Conservation (phyloP, 2,797 vertebrate genomes). For the Enoplosus armatus region DNA sequence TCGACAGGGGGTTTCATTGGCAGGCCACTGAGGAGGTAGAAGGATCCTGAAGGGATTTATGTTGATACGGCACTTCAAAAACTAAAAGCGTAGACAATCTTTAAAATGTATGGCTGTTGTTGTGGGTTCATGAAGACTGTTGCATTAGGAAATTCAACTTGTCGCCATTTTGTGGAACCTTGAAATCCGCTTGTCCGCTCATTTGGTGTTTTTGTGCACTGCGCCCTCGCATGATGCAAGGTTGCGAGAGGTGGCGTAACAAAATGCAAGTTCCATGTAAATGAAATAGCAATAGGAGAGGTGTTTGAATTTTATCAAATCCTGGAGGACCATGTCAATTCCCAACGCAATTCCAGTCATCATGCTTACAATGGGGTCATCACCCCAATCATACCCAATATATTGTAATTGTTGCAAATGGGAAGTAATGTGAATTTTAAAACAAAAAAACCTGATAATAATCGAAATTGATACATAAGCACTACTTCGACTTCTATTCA, state of each 20-base stretch:
- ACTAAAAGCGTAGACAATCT: neutral
- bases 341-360: neutral
- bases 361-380: neutral
- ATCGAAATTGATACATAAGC: neutral
- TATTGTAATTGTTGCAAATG: constrained; percentile 4
- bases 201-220: constrained; percentile 10
- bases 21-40: constrained; percentile 31
- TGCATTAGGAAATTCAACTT: neutral
- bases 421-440: neutral
- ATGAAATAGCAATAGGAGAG: constrained; percentile 6
- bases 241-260: constrained; percentile 13
- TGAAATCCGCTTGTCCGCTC: constrained; percentile 8
- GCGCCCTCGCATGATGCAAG: constrained; percentile 14
- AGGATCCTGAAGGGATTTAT: constrained; percentile 48
- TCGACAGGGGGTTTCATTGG: constrained; percentile 52
- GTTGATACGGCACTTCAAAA: constrained; percentile 48
- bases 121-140: neutral
- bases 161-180: neutral
- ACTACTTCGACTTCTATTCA: neutral
- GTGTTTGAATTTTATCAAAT: constrained; percentile 3
- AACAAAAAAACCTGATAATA: neutral
- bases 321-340: neutral
- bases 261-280: constrained; percentile 12
- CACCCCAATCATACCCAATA: neutral
- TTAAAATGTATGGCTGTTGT: constrained; percentile 5